Conservation (phyloP, 2,888 invertebrate species). For the Liodrosophila aerea region DNA sequence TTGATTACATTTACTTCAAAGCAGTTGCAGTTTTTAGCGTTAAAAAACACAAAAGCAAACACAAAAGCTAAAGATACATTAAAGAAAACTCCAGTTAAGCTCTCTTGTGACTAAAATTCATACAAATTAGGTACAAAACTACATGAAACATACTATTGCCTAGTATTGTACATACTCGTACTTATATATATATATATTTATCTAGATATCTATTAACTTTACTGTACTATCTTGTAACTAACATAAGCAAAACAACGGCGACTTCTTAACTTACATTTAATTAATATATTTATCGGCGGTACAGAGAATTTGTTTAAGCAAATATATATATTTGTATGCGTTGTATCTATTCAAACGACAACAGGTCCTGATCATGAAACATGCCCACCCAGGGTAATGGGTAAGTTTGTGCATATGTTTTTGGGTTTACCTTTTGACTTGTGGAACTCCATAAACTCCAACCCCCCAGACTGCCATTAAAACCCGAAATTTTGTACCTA, state of each 20-base stretch:
- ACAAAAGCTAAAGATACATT: conserved; percentile 3
- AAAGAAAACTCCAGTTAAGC: conserved; percentile 49
- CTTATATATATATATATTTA: conserved; percentile 34
- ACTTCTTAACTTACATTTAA: conserved; percentile 43
- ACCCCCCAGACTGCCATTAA: conserved; percentile 10
- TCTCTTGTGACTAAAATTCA: conserved; percentile 74
- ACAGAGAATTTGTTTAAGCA: conserved; percentile 37
- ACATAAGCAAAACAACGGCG: conserved; percentile 50
- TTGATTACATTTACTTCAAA: conserved; percentile 66
- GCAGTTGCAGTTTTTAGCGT: conserved; percentile 82
- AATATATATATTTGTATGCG: conserved; percentile 60
- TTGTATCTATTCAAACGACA: conserved; percentile 76
- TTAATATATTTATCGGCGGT: conserved; percentile 36
- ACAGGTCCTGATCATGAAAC: conserved; percentile 83
- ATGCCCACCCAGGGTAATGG: conserved; percentile 83
- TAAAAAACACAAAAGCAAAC: conserved; percentile 15
- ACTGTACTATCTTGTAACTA: conserved; percentile 75
- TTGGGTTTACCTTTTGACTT: conserved; percentile 51
- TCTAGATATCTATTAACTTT: conserved; percentile 40
- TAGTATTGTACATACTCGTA: too few relatives aligned
- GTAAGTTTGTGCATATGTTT: conserved; percentile 79
- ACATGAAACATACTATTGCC: conserved; percentile 19
- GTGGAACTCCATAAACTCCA: conserved; percentile 12
- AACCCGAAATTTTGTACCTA: conserved; percentile 9
- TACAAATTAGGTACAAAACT: conserved; percentile 66